Conservation (phyloP, 2,113 vertebrate species). For the Brevimyrus niger region DNA sequence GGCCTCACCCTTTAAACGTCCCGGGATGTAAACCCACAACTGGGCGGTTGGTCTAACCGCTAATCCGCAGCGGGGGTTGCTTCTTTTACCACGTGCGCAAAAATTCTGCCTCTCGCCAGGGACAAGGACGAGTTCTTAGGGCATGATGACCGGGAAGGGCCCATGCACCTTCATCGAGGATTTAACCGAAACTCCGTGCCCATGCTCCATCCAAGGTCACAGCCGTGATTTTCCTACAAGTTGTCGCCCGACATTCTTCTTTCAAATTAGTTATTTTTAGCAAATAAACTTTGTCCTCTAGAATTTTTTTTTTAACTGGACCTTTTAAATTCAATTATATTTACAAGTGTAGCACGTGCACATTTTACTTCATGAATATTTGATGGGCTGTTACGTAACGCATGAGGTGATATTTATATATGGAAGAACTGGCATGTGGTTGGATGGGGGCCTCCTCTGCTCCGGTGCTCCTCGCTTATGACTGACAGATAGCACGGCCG, state of each 20-base stretch:
- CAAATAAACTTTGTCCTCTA: neutral
- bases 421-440: neutral
- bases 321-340: slow-evolving; percentile 11
- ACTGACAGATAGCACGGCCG: neutral
- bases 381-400: neutral
- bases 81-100: neutral
- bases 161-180: neutral
- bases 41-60: neutral
- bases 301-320: neutral
- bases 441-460: neutral
- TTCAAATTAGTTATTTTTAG: neutral
- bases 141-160: neutral
- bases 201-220: neutral
- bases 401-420: neutral
- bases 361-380: neutral
- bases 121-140: neutral
- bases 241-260: neutral
- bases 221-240: neutral
- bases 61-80: neutral
- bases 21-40: neutral
- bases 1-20: neutral
- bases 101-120: neutral
- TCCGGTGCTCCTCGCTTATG: neutral
- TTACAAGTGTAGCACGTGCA: neutral
- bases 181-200: neutral